phyloP scores from a whole-genome alignment of 2,113 vertebrate species.

The Bambusicola thoracicus region DNA sequence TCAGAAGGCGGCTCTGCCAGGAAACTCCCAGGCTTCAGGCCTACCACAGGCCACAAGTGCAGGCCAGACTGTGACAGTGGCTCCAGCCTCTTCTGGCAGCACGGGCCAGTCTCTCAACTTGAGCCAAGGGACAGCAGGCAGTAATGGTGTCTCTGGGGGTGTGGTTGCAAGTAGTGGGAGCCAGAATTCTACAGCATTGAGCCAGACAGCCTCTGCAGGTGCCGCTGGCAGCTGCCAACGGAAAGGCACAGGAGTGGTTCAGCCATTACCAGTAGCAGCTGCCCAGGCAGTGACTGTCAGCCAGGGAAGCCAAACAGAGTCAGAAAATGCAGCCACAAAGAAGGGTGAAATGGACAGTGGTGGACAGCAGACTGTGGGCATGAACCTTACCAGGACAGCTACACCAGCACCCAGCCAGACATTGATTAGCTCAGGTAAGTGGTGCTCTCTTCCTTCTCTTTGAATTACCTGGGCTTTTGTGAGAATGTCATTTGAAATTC shows the following conservation, averaged over 20 bases:
- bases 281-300: slow-evolving; percentile 81
- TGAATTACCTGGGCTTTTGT: neutral
- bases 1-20: slow-evolving; percentile 76
- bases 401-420: slow-evolving; percentile 85
- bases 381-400: slow-evolving; percentile 83
- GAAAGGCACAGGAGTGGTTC: slow-evolving; percentile 82
- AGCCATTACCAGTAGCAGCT: slow-evolving; percentile 71
- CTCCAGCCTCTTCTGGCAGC: slow-evolving; percentile 71
- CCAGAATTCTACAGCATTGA: slow-evolving; percentile 67
- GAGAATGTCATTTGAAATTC: neutral
- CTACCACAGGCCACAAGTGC: slow-evolving; percentile 69
- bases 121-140: slow-evolving; percentile 75
- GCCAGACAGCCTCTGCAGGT: slow-evolving; percentile 60
- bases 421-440: slow-evolving; percentile 81
- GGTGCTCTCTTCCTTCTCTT: neutral
- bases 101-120: slow-evolving; percentile 79
- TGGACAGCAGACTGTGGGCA: slow-evolving; percentile 80
- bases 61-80: slow-evolving; percentile 73
- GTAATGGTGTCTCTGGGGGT: slow-evolving; percentile 66
- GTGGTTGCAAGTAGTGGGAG: slow-evolving; percentile 70
- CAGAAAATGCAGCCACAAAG: slow-evolving; percentile 74
- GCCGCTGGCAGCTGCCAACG: slow-evolving; percentile 69
- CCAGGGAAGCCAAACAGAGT: slow-evolving; percentile 83
- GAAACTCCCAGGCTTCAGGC: slow-evolving; percentile 74
- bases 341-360: slow-evolving; percentile 75